Conservation (phyloP, 2,113 vertebrate genomes). For the Onychorhynchus coronatus region DNA sequence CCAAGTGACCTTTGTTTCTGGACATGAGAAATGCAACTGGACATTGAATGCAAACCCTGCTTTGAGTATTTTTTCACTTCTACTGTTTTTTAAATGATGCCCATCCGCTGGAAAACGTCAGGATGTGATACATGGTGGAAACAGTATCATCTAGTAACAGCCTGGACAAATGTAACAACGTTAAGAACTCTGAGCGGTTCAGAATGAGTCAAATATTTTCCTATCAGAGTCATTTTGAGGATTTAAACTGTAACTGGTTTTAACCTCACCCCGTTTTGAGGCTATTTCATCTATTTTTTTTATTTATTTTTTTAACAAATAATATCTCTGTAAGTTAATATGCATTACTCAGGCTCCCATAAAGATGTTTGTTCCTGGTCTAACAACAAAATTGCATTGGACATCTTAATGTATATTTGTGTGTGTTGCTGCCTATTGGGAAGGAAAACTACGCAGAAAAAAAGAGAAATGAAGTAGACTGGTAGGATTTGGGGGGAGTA, state of each 20-base stretch:
- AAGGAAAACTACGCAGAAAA: background rate
- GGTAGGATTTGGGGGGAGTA: background rate
- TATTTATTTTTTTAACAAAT: background rate
- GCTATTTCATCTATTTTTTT: background rate
- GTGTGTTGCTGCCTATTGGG: background rate
- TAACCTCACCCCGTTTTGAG: background rate
- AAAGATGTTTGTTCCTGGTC: background rate
- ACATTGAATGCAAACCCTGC: background rate
- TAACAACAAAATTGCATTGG: background rate
- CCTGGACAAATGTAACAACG: background rate
- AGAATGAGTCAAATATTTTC: background rate
- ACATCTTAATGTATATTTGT: background rate
- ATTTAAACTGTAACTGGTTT: constrained; percentile 26
- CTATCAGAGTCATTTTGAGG: background rate
- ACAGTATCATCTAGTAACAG: background rate
- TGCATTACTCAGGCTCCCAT: background rate
- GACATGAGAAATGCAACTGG: background rate
- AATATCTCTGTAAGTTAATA: background rate
- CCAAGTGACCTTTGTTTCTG: background rate
- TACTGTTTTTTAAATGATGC: background rate
- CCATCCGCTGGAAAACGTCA: background rate
- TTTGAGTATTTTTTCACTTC: background rate
- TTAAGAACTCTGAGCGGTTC: background rate
- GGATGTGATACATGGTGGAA: background rate
- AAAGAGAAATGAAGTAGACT: background rate